Conservation (phyloP, 2,888 invertebrate genomes). For the Melanargia galathea region DNA sequence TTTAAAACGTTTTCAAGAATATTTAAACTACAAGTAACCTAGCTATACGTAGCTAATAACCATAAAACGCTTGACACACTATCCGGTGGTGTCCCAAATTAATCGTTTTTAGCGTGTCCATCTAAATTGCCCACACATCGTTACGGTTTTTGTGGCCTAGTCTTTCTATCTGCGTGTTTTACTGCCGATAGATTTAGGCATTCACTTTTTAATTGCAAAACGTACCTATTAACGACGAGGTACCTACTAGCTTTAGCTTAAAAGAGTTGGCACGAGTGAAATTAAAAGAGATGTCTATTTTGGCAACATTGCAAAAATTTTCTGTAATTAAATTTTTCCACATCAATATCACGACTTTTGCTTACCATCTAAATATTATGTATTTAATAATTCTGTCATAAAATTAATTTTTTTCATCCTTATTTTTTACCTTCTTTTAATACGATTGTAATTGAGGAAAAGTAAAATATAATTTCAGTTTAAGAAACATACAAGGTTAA, state of each 20-base stretch:
- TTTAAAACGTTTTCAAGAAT: neutral
- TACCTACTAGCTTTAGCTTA: slow-evolving; percentile 11
- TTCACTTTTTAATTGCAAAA: slow-evolving; percentile 7
- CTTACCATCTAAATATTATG: neutral
- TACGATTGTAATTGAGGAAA: too few species aligned
- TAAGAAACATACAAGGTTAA: too few species aligned
- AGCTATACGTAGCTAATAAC: slow-evolving; percentile 22
- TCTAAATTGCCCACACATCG: slow-evolving; percentile 50
- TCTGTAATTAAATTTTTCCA: neutral
- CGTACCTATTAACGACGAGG: slow-evolving; percentile 3
- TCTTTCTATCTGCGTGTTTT: slow-evolving; percentile 6
- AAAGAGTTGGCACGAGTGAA: neutral
- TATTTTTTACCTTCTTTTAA: too few species aligned
- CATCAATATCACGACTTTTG: neutral
- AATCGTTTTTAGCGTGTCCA: slow-evolving; percentile 50
- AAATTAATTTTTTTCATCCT: too few species aligned
- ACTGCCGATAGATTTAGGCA: slow-evolving; percentile 13
- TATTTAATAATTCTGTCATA: too few species aligned
- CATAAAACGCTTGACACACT: slow-evolving; percentile 37
- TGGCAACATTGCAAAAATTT: neutral
- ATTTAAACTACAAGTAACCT: slow-evolving; percentile 10
- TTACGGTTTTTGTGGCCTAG: slow-evolving; percentile 60
- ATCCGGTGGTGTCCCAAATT: slow-evolving; percentile 53
- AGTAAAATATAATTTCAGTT: too few species aligned
- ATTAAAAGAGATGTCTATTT: neutral